Conservation (phyloP, 2,113 vertebrate species). For the Xiphorhynchus elegans region DNA sequence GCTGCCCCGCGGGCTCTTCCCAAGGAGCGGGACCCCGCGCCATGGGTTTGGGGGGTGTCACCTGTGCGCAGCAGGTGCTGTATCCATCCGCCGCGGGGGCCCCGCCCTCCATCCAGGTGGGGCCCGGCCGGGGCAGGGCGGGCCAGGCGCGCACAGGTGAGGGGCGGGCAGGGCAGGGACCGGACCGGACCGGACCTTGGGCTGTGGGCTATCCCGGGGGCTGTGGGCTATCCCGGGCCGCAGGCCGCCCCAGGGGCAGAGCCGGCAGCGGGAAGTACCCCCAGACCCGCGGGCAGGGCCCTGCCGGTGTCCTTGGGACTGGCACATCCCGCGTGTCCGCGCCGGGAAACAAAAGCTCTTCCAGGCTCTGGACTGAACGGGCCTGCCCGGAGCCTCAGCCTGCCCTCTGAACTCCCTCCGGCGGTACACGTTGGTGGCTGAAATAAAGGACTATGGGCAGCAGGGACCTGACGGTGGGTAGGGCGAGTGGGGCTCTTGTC, state of each 20-base stretch:
- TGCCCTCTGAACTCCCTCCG: not conserved
- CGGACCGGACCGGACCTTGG: too few species aligned
- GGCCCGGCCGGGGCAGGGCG: not conserved
- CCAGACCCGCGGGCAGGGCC: not conserved
- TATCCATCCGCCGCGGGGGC: not conserved
- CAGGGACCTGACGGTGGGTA: not conserved
- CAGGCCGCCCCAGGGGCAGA: too few species aligned
- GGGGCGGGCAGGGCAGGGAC: too few species aligned
- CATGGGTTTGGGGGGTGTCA: too few species aligned
- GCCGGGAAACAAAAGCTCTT: too few species aligned
- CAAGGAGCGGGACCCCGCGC: fast-evolving
- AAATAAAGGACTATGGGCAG: not conserved
- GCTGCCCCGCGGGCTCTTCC: fast-evolving
- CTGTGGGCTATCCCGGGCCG: too few species aligned
- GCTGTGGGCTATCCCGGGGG: too few species aligned
- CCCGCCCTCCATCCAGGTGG: too few species aligned
- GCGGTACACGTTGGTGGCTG: fast-evolving
- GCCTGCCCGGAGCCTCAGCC: fast-evolving
- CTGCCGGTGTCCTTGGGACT: fast-evolving
- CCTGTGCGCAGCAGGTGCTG: fast-evolving
- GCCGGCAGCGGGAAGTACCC: too few species aligned
- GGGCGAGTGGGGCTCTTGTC: too few species aligned
- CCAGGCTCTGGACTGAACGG: not conserved
- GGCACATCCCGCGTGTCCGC: too few species aligned
- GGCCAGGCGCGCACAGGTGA: not conserved